Conservation (phyloP, 1,140 invertebrate genomes). For the Apocrypta bakeri region DNA sequence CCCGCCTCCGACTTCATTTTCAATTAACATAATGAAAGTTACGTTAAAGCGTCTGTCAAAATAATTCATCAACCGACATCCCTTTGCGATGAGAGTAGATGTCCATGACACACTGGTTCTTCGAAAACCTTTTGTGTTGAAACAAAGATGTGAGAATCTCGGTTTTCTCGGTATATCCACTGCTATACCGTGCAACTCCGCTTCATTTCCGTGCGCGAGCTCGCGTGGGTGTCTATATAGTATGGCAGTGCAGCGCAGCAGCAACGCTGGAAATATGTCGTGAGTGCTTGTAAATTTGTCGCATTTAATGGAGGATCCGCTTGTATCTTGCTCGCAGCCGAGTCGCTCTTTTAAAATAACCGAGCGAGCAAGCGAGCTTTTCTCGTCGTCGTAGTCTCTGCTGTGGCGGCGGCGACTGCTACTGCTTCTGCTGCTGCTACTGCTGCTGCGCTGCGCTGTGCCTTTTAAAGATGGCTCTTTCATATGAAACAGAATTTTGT, state of each 20-base stretch:
- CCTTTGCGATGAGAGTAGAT: neutral
- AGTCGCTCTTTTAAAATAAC: conserved; percentile 30
- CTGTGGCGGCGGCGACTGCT: neutral
- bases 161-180: conserved; percentile 13
- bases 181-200: neutral
- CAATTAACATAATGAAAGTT: neutral
- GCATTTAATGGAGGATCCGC: conserved; percentile 59
- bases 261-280: conserved; percentile 46
- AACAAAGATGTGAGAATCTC: neutral
- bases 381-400: neutral
- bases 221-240: conserved; percentile 13
- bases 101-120: neutral
- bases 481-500: conserved; percentile 45
- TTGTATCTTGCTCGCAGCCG: neutral
- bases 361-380: neutral
- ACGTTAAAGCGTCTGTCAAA: neutral
- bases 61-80: neutral
- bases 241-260: neutral
- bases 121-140: neutral
- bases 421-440: neutral
- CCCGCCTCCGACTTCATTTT: neutral
- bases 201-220: conserved; percentile 9
- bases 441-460: neutral
- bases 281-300: conserved; percentile 62
- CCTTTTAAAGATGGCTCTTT: conserved; percentile 34